Base-by-base conservation (phyloP, 1,140 invertebrate species). In the Pogonomyrmex californicus region DNA sequence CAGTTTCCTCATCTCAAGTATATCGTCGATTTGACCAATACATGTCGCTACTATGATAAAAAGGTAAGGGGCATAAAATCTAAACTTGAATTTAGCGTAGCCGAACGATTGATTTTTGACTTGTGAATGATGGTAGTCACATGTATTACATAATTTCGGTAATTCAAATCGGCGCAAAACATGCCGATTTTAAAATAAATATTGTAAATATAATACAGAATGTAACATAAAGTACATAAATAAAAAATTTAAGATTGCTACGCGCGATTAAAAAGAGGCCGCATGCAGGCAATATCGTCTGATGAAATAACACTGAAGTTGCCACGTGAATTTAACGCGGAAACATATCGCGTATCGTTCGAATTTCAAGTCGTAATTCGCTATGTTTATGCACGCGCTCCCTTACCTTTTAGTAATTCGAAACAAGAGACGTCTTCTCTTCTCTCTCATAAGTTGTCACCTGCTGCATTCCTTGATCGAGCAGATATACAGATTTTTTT, bases 11-110 rank as follows among this genome's bases (percentile, higher is more conserved):
- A 96, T 66, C 91, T 98, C 54, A 97, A 97, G 71, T 93, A 96
- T 54, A 95, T 98, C 38, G 96, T 98, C 58, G 97, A 98, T 92
- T 92, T 97, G 65, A 97, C 97, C 41, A 97, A 97, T 87, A 97
- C 97, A 0, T 91, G 88, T 56, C 96, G 96, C 68, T 97, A 97
- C 92, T 97, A 97, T 92, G 92, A 96, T 88, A 92, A 92, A 36
- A 79, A 95, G 86, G 97, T 95, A 94, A 95, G 93, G 89, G 44
- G 47, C 44, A 68, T 12, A 71, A 66, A 68, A 4, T 6, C 0
- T 0, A 60, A 82, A 36, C 1, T 73, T 36, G 17, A 60, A 23
- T 60, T 71, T 47, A 30, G 4, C 41, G 9, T 12, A 66, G 1
- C 6, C 66, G 17, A 58, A 44, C 4, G 12, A 47, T 0, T 1